Conservation (phyloP, 1,140 invertebrate species). For the Zaprionus tsacasi region DNA sequence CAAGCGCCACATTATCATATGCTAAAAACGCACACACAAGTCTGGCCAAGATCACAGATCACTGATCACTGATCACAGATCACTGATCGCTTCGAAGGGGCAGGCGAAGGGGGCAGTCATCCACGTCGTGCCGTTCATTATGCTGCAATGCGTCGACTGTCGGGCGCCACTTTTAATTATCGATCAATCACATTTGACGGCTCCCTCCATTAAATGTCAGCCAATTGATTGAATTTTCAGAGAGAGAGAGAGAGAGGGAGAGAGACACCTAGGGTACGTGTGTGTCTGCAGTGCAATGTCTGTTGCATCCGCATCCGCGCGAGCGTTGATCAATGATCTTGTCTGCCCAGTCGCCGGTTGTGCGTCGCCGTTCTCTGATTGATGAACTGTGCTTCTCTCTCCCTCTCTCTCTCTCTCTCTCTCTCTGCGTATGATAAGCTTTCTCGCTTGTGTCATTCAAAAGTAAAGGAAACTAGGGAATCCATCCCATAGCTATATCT, state of each 20-base stretch:
- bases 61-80: not conserved
- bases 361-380: slow-evolving; percentile 28
- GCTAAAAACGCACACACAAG: slow-evolving; percentile 34
- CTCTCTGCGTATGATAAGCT: not conserved
- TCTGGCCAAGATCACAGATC: not conserved
- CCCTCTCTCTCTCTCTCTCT: too few species aligned
- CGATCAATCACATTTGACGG: slow-evolving; percentile 78
- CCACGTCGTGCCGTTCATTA: slow-evolving; percentile 39
- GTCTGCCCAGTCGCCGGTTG: slow-evolving; percentile 16
- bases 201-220: slow-evolving; percentile 65
- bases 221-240: slow-evolving; percentile 49
- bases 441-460: not conserved
- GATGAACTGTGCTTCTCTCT: slow-evolving; percentile 28
- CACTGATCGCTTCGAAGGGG: not conserved
- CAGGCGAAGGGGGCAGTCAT: not conserved
- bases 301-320: slow-evolving; percentile 27
- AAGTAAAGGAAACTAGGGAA: not conserved
- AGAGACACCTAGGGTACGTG: slow-evolving; percentile 1
- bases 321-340: slow-evolving; percentile 45
- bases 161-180: slow-evolving; percentile 80
- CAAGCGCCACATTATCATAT: slow-evolving; percentile 75
- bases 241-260: not conserved
- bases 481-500: not conserved
- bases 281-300: slow-evolving; percentile 2
- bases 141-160: slow-evolving; percentile 59